Evolutionary conservation across 2,113 vertebrate genomes (phyloP).

Genomic region (Chrysochloris asiatica): DNA sequence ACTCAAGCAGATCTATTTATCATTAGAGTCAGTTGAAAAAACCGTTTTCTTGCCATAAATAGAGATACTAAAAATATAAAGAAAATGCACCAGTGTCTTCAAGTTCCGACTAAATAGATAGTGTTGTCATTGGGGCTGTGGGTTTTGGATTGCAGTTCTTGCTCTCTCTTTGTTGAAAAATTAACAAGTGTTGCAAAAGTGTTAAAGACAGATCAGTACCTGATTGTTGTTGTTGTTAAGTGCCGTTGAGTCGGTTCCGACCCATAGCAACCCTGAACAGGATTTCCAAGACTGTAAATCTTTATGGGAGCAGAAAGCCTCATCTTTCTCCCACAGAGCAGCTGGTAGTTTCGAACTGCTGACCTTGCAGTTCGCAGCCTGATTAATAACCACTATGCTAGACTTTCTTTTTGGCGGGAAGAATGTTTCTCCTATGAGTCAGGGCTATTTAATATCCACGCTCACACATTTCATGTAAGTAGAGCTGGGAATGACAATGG

Average conservation of each 20-base stretch:
- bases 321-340: no score
- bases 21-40: background rate
- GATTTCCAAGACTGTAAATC: no score
- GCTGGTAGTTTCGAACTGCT: no score
- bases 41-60: background rate
- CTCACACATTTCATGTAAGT: background rate
- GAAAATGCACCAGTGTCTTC: fast-evolving
- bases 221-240: no score
- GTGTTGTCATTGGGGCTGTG: fast-evolving
- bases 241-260: no score
- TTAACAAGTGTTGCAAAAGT: no score
- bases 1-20: background rate
- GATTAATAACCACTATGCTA: no score
- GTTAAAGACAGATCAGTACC: no score
- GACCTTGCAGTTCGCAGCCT: no score
- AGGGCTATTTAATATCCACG: fast-evolving
- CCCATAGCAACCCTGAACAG: no score
- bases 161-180: background rate
- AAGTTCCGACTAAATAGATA: background rate
- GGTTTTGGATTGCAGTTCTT: background rate
- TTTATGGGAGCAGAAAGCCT: no score
- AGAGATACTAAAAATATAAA: constrained; percentile 16
- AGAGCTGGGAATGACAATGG: background rate
- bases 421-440: background rate
- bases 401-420: background rate